Evolutionary conservation across 2,888 invertebrate genomes (phyloP).

Genomic region (Sussaba pulchella): DNA sequence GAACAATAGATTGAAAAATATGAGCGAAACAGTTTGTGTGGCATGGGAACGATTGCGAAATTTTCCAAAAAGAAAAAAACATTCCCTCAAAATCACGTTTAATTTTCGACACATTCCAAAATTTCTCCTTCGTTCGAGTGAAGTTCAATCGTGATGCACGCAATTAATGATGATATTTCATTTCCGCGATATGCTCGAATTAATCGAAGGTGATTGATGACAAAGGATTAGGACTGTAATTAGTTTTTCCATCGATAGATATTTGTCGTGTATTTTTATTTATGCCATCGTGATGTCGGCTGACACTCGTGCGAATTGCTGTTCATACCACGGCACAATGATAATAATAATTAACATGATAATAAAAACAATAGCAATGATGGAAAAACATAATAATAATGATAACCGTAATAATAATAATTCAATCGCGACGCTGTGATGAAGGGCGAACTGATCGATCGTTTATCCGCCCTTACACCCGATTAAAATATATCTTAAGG

Average conservation of each 20-base stretch:
- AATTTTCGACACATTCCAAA: neutral
- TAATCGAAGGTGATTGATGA: slow-evolving; percentile 32
- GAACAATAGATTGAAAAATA: neutral
- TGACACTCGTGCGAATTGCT: neutral
- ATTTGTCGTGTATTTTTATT: slow-evolving; percentile 18
- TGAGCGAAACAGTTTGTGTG: neutral
- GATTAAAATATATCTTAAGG: slow-evolving; percentile 5
- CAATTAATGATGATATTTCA: slow-evolving; percentile 3
- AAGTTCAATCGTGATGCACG: neutral
- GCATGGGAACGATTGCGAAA: neutral
- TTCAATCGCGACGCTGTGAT: neutral
- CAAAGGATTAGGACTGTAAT: too few species aligned
- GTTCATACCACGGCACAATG: neutral
- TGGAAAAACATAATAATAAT: neutral
- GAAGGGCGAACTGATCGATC: neutral
- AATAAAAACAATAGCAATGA: slow-evolving; percentile 1
- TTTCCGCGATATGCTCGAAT: slow-evolving; percentile 16
- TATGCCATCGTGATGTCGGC: neutral
- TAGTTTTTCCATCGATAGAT: neutral
- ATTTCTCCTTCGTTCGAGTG: neutral
- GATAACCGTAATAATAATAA: neutral
- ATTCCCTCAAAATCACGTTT: neutral
- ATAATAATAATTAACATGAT: too few species aligned
- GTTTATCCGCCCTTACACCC: neutral
- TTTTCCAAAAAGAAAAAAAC: neutral